Evolutionary conservation across 2,888 invertebrate genomes (phyloP).

Genomic region (Epistrophella euchroma): DNA sequence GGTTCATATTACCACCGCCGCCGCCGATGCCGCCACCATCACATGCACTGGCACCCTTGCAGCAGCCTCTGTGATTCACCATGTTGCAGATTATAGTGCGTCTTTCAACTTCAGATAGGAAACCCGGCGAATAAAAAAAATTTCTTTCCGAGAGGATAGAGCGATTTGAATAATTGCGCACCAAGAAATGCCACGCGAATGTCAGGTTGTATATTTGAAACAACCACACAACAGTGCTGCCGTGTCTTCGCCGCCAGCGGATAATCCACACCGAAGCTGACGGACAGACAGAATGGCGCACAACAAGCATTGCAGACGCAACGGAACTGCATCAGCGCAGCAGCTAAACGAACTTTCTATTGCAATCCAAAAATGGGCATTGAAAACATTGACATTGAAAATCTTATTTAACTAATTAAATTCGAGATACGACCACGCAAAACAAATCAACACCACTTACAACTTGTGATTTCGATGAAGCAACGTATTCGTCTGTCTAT

Average conservation of each 20-base stretch:
- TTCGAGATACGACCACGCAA: slow-evolving; percentile 70
- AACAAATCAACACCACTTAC: slow-evolving; percentile 57
- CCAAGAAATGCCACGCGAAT: slow-evolving; percentile 63
- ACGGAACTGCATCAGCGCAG: slow-evolving; percentile 14
- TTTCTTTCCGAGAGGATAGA: slow-evolving; percentile 55
- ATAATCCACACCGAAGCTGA: slow-evolving; percentile 6
- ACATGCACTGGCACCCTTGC: neutral
- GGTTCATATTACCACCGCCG: slow-evolving; percentile 33
- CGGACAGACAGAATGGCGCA: slow-evolving; percentile 54
- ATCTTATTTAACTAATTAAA: slow-evolving; percentile 75
- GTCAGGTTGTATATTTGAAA: slow-evolving; percentile 60
- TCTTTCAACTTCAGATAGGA: slow-evolving; percentile 35
- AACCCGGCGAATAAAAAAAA: slow-evolving; percentile 44
- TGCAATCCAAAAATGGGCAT: slow-evolving; percentile 70
- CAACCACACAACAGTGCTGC: slow-evolving; percentile 27
- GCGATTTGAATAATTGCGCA: slow-evolving; percentile 73
- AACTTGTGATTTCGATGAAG: slow-evolving; percentile 24
- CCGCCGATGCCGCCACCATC: neutral
- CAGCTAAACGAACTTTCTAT: slow-evolving; percentile 58
- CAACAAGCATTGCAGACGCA: slow-evolving; percentile 40
- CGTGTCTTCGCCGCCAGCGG: slow-evolving; percentile 24
- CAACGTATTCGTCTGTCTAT: slow-evolving; percentile 16
- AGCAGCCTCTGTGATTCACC: neutral
- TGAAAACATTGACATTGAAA: slow-evolving; percentile 76
- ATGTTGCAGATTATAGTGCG: slow-evolving; percentile 38